Evolutionary conservation across 2,113 vertebrate genomes (phyloP).

Genomic region (Tragelaphus imberbis): DNA sequence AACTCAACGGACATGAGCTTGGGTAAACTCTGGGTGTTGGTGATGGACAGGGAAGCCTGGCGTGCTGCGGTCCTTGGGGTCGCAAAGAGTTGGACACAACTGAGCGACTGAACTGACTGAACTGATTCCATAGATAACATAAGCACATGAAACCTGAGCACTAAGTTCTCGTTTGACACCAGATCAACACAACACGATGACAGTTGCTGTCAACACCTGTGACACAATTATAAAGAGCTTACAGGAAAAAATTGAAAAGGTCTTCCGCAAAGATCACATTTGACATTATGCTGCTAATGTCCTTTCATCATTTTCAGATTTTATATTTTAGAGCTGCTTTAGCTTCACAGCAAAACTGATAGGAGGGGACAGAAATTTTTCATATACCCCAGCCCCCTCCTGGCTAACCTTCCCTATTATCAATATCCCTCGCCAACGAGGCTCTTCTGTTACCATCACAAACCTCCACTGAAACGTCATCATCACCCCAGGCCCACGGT

Average conservation of each 20-base stretch:
- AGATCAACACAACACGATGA: constrained; percentile 34
- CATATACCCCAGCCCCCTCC: too few species aligned
- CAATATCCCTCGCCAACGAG: too few species aligned
- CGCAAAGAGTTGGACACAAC: rapidly evolving
- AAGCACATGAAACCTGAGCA: constrained; percentile 37
- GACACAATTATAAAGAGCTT: not conserved
- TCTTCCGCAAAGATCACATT: not conserved
- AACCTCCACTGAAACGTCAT: not conserved
- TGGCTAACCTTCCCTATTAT: not conserved
- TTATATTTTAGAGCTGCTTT: not conserved
- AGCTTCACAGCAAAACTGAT: not conserved
- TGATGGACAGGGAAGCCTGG: not conserved
- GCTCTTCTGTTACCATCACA: not conserved
- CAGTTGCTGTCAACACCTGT: not conserved
- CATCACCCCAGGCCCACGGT: not conserved
- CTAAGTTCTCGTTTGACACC: not conserved
- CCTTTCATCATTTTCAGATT: not conserved
- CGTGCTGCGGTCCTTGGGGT: not conserved
- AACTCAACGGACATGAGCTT: rapidly evolving
- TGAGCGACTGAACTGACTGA: not conserved
- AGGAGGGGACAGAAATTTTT: not conserved
- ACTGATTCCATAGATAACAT: constrained; percentile 24
- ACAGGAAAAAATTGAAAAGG: not conserved
- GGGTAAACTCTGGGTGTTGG: not conserved
- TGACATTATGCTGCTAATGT: not conserved